Percentiles rank a stretch among this genome's conserved stretches.
These are phyloP conservation scores for Melieria omissa DNA, from an alignment of 2,888 invertebrate species.

Conservation along the genomic window DNA sequence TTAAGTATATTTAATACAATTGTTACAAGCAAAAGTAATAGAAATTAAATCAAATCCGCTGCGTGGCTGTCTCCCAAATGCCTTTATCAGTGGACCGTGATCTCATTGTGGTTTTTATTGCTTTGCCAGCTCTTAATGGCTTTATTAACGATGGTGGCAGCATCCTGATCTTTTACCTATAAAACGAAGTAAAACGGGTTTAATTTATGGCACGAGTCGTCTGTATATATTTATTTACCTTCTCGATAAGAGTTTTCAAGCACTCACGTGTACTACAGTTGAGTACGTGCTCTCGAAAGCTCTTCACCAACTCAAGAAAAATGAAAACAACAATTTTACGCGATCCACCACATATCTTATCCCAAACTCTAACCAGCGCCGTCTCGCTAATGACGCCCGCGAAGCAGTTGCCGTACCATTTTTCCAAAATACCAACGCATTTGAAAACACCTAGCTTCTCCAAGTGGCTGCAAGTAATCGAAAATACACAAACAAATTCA, in stretches of 20 bases:
- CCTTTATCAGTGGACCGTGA: conserved; percentile 47
- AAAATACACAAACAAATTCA: neutral
- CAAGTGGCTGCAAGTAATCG: conserved; percentile 70
- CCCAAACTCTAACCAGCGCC: conserved; percentile 86
- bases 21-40: neutral
- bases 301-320: conserved; percentile 78
- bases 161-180: conserved; percentile 72
- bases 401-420: conserved; percentile 87
- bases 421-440: conserved; percentile 74
- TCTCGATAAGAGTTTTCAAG: conserved; percentile 69
- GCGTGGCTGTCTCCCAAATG: neutral
- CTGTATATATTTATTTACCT: conserved; percentile 67
- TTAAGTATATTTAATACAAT: conserved; percentile 84
- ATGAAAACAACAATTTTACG: conserved; percentile 84
- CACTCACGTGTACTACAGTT: conserved; percentile 52
- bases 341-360: conserved; percentile 87
- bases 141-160: conserved; percentile 81
- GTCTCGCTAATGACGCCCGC: conserved; percentile 83
- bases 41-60: neutral
- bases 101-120: conserved; percentile 72
- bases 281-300: conserved; percentile 75
- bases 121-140: conserved; percentile 88
- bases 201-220: neutral
- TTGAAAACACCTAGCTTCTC: conserved; percentile 70
- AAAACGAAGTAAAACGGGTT: conserved; percentile 7